phyloP scores from a whole-genome alignment of 2,797 vertebrate genomes.

The Kryptolebias ocellatus region DNA sequence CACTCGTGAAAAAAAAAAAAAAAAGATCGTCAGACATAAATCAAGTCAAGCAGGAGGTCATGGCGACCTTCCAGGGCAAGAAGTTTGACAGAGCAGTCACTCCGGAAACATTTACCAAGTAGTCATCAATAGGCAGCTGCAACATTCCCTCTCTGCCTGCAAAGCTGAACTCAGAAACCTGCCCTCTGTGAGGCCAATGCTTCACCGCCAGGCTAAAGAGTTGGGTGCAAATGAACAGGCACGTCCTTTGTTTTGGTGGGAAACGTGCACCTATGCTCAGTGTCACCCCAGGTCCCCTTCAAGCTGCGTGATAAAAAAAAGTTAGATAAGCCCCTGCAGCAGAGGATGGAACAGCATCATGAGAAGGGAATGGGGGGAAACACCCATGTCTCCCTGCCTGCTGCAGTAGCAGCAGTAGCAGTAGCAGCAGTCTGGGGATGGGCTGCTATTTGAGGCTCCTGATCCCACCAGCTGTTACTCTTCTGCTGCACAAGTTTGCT shows the following conservation, averaged over 20 bases:
- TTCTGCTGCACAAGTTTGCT: slow-evolving; percentile 79
- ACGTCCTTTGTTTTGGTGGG: not conserved
- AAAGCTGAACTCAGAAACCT: slow-evolving; percentile 83
- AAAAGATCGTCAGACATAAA: not conserved
- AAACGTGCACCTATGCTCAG: slow-evolving; percentile 2
- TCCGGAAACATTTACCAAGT: slow-evolving; percentile 92
- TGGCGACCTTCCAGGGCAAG: slow-evolving; percentile 38
- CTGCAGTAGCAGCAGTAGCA: slow-evolving; percentile 53
- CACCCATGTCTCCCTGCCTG: slow-evolving; percentile 67
- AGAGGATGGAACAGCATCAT: slow-evolving; percentile 66
- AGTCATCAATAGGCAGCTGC: slow-evolving; percentile 87
- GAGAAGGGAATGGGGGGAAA: slow-evolving; percentile 69
- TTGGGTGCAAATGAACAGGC: not conserved
- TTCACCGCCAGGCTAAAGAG: slow-evolving; percentile 17
- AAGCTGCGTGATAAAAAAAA: slow-evolving; percentile 22
- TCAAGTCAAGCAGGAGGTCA: not conserved
- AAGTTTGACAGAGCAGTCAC: slow-evolving; percentile 84
- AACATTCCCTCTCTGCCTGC: slow-evolving; percentile 90
- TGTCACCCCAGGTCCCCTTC: not conserved
- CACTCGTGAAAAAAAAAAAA: not conserved
- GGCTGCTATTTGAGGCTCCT: slow-evolving; percentile 84
- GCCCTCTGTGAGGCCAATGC: slow-evolving; percentile 67
- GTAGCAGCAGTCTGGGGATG: slow-evolving; percentile 67
- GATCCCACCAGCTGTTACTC: slow-evolving; percentile 88
- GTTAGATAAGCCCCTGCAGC: slow-evolving; percentile 54